Base-by-base conservation (phyloP, 2,888 invertebrate species). In the Malthinus seriepunctatus region DNA sequence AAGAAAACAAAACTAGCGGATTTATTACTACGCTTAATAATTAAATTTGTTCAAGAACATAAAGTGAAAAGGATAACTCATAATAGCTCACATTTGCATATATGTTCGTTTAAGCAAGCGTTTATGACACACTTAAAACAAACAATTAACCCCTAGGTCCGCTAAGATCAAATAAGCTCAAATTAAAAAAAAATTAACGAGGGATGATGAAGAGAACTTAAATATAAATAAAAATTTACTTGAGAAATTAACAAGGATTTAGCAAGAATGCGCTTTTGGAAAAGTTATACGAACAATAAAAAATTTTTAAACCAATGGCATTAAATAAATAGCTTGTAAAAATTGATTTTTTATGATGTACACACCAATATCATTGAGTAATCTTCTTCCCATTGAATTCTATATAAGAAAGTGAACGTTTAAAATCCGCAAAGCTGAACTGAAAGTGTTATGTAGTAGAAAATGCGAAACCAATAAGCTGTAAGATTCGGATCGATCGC, bases 381-480 rank as follows among this genome's bases (percentile, higher is more conserved):
- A 61, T 56, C 56, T 52, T 51, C 52, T 38, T 60, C 46, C 53
- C 54, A 54, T 53, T 47, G 50, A 55, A 63, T 53, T 57, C 62
- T 60, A 64, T 42, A 42, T 64, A 66, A 56, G 23, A 23, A 57
- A 51, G 53, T 46, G 56, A 54, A 51, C 67, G 63, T 66, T 68
- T 67, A 67, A 67, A 67, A 65, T 63, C 68, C 69, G 63, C 69
- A 67, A 63, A 67, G 63, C 64, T 62, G 61, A 62, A 64, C 67
- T 66, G 63, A 62, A 64, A 64, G 62, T 59, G 69, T 67, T 69
- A 69, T 71, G 69, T 69, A 67, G 68, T 68, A 69, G 71, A 71
- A 71, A 72, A 71, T 71, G 66, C 63, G 49, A 57, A 67, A 62
- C 66, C 69, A 72, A 70, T 71, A 70, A 67, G 65, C 69, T 67